A percentile compares a stretch with the other conserved stretches of the same genome.
Evolutionary conservation across 2,888 invertebrate genomes (phyloP).

Genomic region (Zelleria hepariella): DNA sequence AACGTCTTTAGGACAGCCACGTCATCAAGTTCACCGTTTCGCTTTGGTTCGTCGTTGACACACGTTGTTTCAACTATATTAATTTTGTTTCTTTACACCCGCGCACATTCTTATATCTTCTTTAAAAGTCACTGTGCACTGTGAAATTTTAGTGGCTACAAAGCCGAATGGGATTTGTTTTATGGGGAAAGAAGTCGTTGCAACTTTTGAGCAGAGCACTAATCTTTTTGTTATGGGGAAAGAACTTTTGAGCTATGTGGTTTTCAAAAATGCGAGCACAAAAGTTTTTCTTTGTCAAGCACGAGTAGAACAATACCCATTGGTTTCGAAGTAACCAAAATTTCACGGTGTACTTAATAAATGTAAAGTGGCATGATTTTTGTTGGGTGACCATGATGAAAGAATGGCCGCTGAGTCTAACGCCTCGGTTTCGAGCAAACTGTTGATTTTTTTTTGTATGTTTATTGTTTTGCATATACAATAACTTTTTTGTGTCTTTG

Average conservation of each 20-base stretch:
- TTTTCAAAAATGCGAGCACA: too few relatives aligned
- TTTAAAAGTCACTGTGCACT: constrained; percentile 33
- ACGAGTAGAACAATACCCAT: too few relatives aligned
- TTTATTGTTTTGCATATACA: constrained; percentile 3
- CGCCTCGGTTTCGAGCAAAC: constrained; percentile 44
- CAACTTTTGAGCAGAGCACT: too few relatives aligned
- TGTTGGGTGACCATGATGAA: constrained; percentile 33
- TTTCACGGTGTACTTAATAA: too few relatives aligned
- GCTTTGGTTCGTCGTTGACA: neutral
- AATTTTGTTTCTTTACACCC: constrained; percentile 13
- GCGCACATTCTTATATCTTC: constrained; percentile 32
- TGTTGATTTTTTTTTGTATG: constrained; percentile 3
- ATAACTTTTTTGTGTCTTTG: constrained; percentile 4
- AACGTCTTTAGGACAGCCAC: neutral
- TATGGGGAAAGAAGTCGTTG: too few relatives aligned
- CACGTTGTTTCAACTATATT: neutral
- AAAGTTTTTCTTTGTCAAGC: too few relatives aligned
- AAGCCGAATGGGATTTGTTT: too few relatives aligned
- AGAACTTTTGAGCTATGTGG: too few relatives aligned
- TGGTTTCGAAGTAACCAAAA: too few relatives aligned
- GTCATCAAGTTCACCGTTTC: neutral
- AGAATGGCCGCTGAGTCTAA: constrained; percentile 58
- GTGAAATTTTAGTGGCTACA: too few relatives aligned
- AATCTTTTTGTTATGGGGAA: too few relatives aligned
- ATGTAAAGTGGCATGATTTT: constrained; percentile 63